phyloP scores from a whole-genome alignment of 2,888 invertebrate species.

The Ptychoptera albimana region DNA sequence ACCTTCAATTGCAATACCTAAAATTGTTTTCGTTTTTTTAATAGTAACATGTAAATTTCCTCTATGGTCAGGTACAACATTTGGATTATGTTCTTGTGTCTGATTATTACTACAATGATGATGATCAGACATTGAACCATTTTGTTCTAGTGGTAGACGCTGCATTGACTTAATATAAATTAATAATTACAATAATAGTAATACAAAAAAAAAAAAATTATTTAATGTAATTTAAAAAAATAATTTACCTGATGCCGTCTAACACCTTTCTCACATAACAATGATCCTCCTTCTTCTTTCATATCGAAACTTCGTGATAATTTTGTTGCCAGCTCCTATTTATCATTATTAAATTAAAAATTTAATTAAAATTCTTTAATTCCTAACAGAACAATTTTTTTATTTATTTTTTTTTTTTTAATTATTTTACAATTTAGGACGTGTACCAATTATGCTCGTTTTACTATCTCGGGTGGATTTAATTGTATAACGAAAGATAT shows the following conservation, averaged over 20 bases:
- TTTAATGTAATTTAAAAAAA: constrained; percentile 6
- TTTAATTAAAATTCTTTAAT: constrained; percentile 15
- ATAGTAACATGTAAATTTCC: constrained; percentile 79
- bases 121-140: constrained; percentile 35
- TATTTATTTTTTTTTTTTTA: constrained; percentile 1
- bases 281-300: constrained; percentile 65
- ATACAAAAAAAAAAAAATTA: neutral
- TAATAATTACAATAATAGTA: neutral
- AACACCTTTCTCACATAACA: constrained; percentile 51
- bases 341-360: constrained; percentile 11
- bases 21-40: constrained; percentile 83
- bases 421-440: too few species aligned
- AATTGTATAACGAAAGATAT: too few species aligned
- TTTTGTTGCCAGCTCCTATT: constrained; percentile 73
- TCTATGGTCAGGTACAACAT: constrained; percentile 70
- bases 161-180: constrained; percentile 48
- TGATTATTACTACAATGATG: constrained; percentile 35
- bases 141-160: constrained; percentile 41
- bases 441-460: too few species aligned
- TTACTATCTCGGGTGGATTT: too few species aligned
- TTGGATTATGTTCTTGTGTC: constrained; percentile 36
- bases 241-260: constrained; percentile 42
- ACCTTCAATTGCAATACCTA: constrained; percentile 95
- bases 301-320: constrained; percentile 75
- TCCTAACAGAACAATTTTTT: constrained; percentile 11